These are phyloP conservation scores for Nephrotoma guestfalica DNA, from an alignment of 2,888 invertebrate genomes.

Conservation along the genomic window DNA sequence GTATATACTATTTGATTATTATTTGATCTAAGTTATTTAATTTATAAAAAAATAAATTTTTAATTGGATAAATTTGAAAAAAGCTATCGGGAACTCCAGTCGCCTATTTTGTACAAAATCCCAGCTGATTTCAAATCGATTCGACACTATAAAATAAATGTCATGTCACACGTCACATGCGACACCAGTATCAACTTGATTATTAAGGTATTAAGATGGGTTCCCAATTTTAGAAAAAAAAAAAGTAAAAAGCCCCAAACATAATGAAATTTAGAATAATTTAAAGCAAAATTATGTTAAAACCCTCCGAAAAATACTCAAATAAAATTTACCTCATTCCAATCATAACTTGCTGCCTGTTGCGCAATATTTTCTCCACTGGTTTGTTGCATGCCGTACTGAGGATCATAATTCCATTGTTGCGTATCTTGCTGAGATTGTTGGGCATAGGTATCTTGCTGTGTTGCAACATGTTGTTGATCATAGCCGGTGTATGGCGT, in stretches of 20 bases:
- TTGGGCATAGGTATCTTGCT: neutral
- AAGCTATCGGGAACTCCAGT: too few relatives aligned
- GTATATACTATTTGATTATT: too few relatives aligned
- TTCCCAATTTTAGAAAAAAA: neutral
- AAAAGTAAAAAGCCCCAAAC: neutral
- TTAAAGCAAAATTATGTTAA: neutral
- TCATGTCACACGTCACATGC: neutral
- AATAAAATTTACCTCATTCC: neutral
- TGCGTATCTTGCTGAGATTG: neutral
- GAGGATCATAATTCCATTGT: neutral
- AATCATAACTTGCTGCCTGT: neutral
- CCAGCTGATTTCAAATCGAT: neutral
- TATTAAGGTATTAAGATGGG: neutral
- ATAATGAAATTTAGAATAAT: neutral
- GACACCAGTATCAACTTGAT: neutral
- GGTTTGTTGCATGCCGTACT: neutral
- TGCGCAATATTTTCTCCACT: neutral
- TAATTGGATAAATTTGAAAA: too few relatives aligned
- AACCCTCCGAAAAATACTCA: neutral
- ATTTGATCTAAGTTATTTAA: too few relatives aligned
- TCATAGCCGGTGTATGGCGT: neutral
- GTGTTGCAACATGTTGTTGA: neutral
- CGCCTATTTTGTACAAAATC: too few relatives aligned
- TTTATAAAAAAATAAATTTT: too few relatives aligned
- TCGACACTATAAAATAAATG: neutral